These are phyloP conservation scores for Coronaproctus castanopsis DNA, from an alignment of 2,888 invertebrate species.

Conservation along the genomic window DNA sequence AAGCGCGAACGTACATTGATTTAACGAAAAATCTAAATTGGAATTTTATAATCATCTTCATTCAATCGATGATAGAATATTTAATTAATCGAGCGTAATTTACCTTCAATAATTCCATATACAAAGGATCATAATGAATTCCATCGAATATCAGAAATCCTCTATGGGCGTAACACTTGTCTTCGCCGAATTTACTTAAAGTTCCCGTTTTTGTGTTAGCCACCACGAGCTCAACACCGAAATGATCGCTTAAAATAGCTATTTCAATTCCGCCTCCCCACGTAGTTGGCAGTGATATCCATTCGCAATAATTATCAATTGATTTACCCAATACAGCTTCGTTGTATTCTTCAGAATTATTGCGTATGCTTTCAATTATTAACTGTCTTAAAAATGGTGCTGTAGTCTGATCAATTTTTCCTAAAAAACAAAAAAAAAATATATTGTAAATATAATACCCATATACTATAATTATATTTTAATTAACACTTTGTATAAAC, in stretches of 20 bases:
- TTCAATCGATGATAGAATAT: no score
- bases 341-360: constrained; percentile 54
- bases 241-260: constrained; percentile 62
- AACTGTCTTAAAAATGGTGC: constrained; percentile 62
- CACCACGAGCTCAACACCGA: constrained; percentile 78
- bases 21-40: no score
- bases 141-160: constrained; percentile 85
- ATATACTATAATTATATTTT: neutral
- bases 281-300: constrained; percentile 71
- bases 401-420: constrained; percentile 49
- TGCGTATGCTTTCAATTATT: constrained; percentile 62
- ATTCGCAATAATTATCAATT: constrained; percentile 64
- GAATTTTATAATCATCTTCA: no score
- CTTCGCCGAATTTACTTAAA: constrained; percentile 84
- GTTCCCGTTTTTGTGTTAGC: constrained; percentile 77
- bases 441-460: neutral
- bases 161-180: constrained; percentile 58
- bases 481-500: neutral
- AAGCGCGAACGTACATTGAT: no score
- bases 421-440: constrained; percentile 26
- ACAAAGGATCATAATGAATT: constrained; percentile 87
- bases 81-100: no score
- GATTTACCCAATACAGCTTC: constrained; percentile 72
- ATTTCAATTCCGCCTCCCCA: constrained; percentile 97
- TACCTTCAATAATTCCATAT: constrained; percentile 56